Conservation (phyloP, 1,140 invertebrate species). For the Drosophila repleta region DNA sequence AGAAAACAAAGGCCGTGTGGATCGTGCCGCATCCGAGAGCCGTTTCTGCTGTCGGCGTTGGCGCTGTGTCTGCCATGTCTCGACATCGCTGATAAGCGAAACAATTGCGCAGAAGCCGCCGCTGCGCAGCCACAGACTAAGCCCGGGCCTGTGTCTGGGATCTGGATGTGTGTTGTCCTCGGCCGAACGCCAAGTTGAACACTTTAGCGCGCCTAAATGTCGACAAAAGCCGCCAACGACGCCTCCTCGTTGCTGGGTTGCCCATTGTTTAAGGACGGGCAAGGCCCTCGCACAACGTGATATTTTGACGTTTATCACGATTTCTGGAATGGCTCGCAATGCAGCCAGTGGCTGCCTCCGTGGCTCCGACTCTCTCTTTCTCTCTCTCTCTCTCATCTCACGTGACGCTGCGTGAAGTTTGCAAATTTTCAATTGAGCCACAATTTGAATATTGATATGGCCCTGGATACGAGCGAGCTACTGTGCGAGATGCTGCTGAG, state of each 20-base stretch:
- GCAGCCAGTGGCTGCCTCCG: neutral
- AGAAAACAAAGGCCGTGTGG: constrained; percentile 39
- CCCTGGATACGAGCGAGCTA: constrained; percentile 45
- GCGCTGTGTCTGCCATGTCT: constrained; percentile 72
- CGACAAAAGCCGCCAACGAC: constrained; percentile 74
- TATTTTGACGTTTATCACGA: constrained; percentile 82
- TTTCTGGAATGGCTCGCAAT: constrained; percentile 50
- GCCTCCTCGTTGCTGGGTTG: constrained; percentile 45
- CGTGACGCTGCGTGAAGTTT: constrained; percentile 54
- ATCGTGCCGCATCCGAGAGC: constrained; percentile 64
- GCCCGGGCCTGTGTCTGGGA: neutral
- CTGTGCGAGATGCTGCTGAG: constrained; percentile 56
- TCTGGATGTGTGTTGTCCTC: constrained; percentile 17
- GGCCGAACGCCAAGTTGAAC: constrained; percentile 70
- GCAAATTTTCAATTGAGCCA: constrained; percentile 82
- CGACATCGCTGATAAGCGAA: constrained; percentile 79
- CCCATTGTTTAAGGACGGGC: constrained; percentile 64
- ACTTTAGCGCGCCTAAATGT: constrained; percentile 76
- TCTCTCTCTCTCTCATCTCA: constrained; percentile 4
- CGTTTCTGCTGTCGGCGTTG: constrained; percentile 53
- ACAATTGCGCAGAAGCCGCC: constrained; percentile 67
- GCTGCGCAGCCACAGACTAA: constrained; percentile 8
- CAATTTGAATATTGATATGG: constrained; percentile 81
- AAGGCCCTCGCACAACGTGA: constrained; percentile 62
- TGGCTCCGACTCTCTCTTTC: neutral